Evolutionary conservation across 2,888 invertebrate genomes (phyloP).

Genomic region (Herminia tarsipennalis): DNA sequence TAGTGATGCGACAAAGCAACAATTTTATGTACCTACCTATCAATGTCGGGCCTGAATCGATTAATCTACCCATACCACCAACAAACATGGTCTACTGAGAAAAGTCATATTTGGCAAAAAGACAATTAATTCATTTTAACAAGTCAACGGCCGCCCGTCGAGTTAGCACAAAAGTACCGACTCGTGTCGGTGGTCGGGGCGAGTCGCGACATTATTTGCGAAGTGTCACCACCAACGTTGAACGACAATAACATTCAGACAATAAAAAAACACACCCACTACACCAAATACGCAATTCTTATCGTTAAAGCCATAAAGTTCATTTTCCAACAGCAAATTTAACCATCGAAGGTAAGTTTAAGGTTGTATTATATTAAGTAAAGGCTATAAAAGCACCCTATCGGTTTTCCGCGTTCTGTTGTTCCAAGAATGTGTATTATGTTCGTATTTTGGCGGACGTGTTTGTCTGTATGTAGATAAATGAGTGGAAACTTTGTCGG

Average conservation of each 20-base stretch:
- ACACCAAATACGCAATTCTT: conserved; percentile 4
- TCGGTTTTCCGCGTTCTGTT: conserved; percentile 68
- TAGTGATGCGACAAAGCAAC: no score
- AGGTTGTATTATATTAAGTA: conserved; percentile 45
- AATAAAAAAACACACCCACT: conserved; percentile 26
- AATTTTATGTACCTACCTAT: no score
- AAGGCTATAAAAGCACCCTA: conserved; percentile 70
- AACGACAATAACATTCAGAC: conserved; percentile 54
- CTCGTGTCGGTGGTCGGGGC: conserved; percentile 53
- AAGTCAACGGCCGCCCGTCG: conserved; percentile 48
- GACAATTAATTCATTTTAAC: conserved; percentile 45
- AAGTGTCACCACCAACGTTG: conserved; percentile 69
- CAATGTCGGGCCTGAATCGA: no score
- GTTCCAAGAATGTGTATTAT: conserved; percentile 70
- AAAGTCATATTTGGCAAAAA: conserved; percentile 13
- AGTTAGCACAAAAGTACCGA: conserved; percentile 56
- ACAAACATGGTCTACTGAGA: conserved; percentile 8
- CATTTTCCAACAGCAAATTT: conserved; percentile 20
- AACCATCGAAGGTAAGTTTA: conserved; percentile 19
- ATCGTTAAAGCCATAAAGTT: conserved; percentile 18
- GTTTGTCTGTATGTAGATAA: conserved; percentile 55
- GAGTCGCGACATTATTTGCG: conserved; percentile 63
- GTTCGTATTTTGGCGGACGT: conserved; percentile 65
- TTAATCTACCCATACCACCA: conserved; percentile 1
- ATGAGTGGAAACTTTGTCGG: conserved; percentile 63